phyloP scores from a whole-genome alignment of 2,113 vertebrate species.

The Lasiurus cinereus region DNA sequence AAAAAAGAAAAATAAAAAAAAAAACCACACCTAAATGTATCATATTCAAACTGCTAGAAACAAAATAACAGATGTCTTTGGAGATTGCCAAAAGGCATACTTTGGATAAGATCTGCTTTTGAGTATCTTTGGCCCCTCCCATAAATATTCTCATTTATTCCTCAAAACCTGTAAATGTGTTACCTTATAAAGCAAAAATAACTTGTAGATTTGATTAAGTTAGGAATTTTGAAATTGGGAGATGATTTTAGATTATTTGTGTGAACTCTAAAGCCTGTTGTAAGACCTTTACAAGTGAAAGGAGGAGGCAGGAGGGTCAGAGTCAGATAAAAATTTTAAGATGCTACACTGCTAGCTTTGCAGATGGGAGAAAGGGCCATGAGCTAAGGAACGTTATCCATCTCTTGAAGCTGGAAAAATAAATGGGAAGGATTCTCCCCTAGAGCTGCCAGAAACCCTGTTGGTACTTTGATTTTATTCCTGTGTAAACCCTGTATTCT shows the following conservation, averaged over 20 bases:
- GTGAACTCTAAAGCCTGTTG: background rate
- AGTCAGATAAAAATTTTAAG: conserved; percentile 1
- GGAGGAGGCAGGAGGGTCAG: background rate
- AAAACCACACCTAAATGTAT: background rate
- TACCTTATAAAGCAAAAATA: background rate
- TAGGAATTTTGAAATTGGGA: background rate
- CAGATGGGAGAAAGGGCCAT: background rate
- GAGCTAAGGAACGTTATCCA: background rate
- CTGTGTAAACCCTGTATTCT: background rate
- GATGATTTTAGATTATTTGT: background rate
- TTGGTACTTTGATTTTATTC: background rate
- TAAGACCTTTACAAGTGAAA: background rate
- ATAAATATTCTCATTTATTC: background rate
- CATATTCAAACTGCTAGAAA: background rate
- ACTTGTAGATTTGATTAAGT: background rate
- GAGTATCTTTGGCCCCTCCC: background rate
- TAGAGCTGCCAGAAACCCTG: background rate
- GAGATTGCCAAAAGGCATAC: background rate
- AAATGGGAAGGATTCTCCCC: background rate
- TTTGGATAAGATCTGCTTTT: background rate
- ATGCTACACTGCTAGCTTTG: background rate
- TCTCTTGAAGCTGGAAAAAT: background rate
- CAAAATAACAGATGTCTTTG: background rate
- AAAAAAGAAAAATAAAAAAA: background rate
- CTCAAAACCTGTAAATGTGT: background rate